These are phyloP conservation scores for Rhopalosiphum maidis DNA, from an alignment of 1,140 invertebrate species.

Conservation along the genomic window DNA sequence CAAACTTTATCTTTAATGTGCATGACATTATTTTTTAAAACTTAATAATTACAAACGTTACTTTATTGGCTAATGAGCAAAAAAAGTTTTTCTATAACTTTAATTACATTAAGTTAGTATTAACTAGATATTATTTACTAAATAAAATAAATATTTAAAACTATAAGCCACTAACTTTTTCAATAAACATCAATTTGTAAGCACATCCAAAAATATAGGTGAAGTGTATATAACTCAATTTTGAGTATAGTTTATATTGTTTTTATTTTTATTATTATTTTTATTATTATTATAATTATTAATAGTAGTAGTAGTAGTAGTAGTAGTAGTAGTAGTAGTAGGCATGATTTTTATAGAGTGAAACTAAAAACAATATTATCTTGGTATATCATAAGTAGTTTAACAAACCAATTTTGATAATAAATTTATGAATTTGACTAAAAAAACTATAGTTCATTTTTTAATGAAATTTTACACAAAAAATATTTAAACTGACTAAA, in stretches of 20 bases:
- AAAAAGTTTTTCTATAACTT: not conserved
- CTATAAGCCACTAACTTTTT: not conserved
- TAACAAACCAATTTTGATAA: not conserved
- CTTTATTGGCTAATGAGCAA: not conserved
- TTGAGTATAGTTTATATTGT: not conserved
- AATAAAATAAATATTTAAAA: not conserved
- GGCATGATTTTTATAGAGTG: not conserved
- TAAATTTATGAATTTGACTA: not conserved
- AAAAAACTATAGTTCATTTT: not conserved
- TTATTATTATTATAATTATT: not conserved
- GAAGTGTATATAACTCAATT: not conserved
- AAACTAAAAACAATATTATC: not conserved
- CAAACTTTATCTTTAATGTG: not conserved
- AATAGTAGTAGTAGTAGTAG: too few relatives aligned
- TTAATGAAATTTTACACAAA: not conserved
- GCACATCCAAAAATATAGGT: not conserved
- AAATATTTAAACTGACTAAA: not conserved
- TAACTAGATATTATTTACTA: not conserved
- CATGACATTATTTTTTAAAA: not conserved
- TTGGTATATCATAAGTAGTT: not conserved
- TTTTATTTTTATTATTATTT: not conserved
- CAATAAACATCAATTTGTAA: not conserved
- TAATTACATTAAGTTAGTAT: not conserved
- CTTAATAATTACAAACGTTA: not conserved
- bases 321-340: too few relatives aligned